phyloP scores from a whole-genome alignment of 2,888 invertebrate genomes.

The Caenorhabditis sp. region DNA sequence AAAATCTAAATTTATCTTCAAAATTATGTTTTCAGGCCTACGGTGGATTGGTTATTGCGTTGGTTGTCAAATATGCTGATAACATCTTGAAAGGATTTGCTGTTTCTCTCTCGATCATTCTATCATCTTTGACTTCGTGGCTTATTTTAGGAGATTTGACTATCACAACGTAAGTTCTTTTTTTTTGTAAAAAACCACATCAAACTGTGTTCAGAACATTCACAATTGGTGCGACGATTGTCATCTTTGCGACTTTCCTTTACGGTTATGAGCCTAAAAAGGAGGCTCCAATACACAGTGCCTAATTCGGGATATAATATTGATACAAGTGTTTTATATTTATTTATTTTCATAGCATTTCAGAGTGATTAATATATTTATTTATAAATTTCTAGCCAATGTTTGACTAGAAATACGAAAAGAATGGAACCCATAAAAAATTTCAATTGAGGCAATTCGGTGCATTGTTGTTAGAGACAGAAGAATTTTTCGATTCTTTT shows the following conservation, averaged over 20 bases:
- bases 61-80: constrained; percentile 76
- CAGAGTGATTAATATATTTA: neutral
- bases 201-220: constrained; percentile 72
- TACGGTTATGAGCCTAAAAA: constrained; percentile 71
- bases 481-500: constrained; percentile 51
- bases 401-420: neutral
- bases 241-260: constrained; percentile 74
- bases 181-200: neutral
- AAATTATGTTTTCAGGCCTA: constrained; percentile 74
- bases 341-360: neutral
- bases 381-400: neutral
- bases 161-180: constrained; percentile 70
- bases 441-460: constrained; percentile 1
- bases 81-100: constrained; percentile 76
- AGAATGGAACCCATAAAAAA: neutral
- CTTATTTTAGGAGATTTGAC: constrained; percentile 73
- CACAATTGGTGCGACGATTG: constrained; percentile 72
- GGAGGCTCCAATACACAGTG: constrained; percentile 18
- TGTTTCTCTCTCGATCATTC: constrained; percentile 75
- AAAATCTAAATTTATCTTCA: too few species aligned
- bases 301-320: constrained; percentile 8
- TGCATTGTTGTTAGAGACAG: constrained; percentile 47
- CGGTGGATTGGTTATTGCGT: constrained; percentile 74
- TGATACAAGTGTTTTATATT: neutral
- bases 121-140: constrained; percentile 74